phyloP scores from a whole-genome alignment of 2,888 invertebrate genomes.

The Lycocerus yunnanus region DNA sequence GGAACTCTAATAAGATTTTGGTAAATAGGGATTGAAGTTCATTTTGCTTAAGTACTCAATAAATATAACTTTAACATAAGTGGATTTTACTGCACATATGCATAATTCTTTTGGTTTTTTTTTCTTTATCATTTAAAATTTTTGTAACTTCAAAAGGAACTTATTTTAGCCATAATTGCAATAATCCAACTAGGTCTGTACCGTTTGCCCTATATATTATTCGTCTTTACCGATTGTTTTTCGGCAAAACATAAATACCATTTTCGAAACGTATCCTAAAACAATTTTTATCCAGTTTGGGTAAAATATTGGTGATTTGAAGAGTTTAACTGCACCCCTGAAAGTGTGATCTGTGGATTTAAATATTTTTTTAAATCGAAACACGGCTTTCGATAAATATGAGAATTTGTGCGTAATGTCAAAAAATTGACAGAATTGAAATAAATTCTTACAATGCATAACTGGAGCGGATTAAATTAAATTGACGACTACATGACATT shows the following conservation, averaged over 20 bases:
- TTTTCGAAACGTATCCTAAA: neutral
- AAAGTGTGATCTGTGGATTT: neutral
- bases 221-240: neutral
- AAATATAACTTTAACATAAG: conserved; percentile 1
- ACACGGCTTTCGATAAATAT: neutral
- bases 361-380: neutral
- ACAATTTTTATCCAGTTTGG: neutral
- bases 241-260: neutral
- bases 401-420: neutral
- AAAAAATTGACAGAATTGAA: neutral
- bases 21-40: conserved; percentile 9
- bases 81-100: neutral
- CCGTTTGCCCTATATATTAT: neutral
- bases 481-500: conserved; percentile 20
- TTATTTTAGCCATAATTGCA: too few relatives aligned
- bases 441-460: neutral
- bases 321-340: neutral
- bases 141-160: too few relatives aligned
- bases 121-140: neutral
- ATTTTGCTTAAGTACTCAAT: neutral
- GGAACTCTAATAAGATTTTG: conserved; percentile 8
- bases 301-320: neutral
- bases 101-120: neutral
- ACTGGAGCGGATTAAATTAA: conserved; percentile 16
- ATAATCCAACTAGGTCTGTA: too few relatives aligned